phyloP scores from a whole-genome alignment of 2,113 vertebrate species.

The Garra rufa region DNA sequence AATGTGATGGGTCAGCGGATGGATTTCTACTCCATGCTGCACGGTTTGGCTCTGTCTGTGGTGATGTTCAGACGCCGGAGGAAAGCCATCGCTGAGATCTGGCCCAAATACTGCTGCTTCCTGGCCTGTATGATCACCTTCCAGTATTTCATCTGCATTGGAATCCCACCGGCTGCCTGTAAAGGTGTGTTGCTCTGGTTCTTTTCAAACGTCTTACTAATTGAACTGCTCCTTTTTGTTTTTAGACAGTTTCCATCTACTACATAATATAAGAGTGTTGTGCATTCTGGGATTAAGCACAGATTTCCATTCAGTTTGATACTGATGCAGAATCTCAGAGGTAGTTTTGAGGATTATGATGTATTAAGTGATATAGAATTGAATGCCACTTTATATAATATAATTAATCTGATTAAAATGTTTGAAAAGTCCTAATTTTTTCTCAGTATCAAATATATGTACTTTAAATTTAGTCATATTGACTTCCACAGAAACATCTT shows the following conservation, averaged over 20 bases:
- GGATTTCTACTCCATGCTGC: constrained; percentile 97
- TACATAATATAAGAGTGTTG: not conserved
- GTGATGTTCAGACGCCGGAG: constrained; percentile 91
- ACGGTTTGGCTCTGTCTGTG: constrained; percentile 87
- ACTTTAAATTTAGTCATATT: too few species aligned
- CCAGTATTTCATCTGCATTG: constrained; percentile 95
- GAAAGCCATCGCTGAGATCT: constrained; percentile 96
- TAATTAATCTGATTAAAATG: too few species aligned
- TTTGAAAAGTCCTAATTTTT: too few species aligned
- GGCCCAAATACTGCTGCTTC: constrained; percentile 98
- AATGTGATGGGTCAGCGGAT: constrained; percentile 97
- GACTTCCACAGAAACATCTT: too few species aligned
- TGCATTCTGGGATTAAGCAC: not conserved
- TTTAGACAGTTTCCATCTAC: not conserved
- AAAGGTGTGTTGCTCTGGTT: constrained; percentile 74
- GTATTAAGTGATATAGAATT: too few species aligned
- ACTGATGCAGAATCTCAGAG: not conserved
- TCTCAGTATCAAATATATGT: too few species aligned
- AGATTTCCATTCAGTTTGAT: not conserved
- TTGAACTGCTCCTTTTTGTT: too few species aligned
- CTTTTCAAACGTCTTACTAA: not conserved
- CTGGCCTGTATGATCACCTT: constrained; percentile 91
- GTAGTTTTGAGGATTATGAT: too few species aligned
- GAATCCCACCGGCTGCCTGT: constrained; percentile 93
- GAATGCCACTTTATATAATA: too few species aligned